These are phyloP conservation scores for Brachionus sp. DNA, from an alignment of 1,140 invertebrate genomes.

Conservation along the genomic window DNA sequence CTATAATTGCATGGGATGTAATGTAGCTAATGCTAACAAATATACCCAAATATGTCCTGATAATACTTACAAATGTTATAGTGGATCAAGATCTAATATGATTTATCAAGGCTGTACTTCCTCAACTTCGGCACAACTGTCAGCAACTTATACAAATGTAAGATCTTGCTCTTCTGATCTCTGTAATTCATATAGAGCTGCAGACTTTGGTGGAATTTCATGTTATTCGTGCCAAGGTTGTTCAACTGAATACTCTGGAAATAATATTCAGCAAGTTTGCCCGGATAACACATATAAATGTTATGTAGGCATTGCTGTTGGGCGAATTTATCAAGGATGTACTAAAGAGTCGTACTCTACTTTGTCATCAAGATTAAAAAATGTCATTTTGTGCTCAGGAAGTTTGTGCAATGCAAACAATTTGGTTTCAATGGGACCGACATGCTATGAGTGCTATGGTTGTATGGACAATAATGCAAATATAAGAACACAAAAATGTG, in stretches of 20 bases:
- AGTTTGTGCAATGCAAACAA: constrained; percentile 27
- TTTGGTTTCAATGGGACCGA: background rate
- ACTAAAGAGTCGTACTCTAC: background rate
- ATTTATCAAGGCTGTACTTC: constrained; percentile 17
- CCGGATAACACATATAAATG: background rate
- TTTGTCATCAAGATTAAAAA: background rate
- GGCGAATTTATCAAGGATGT: constrained; percentile 9
- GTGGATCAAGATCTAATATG: constrained; percentile 12
- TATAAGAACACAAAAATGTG: background rate
- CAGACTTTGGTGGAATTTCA: background rate
- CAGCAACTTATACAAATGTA: background rate
- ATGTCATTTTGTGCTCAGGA: background rate
- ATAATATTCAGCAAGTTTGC: constrained; percentile 5
- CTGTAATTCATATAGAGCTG: background rate
- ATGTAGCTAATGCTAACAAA: background rate
- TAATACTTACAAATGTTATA: background rate
- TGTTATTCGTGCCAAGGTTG: background rate
- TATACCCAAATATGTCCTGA: constrained; percentile 19
- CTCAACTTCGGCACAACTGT: background rate
- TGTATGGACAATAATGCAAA: constrained; percentile 16
- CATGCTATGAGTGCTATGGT: background rate
- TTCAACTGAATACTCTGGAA: background rate
- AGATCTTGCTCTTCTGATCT: background rate
- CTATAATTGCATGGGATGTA: constrained; percentile 2
- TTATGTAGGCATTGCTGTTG: constrained; percentile 3